Conservation (phyloP, 2,888 invertebrate genomes). For the Furcula furcula region DNA sequence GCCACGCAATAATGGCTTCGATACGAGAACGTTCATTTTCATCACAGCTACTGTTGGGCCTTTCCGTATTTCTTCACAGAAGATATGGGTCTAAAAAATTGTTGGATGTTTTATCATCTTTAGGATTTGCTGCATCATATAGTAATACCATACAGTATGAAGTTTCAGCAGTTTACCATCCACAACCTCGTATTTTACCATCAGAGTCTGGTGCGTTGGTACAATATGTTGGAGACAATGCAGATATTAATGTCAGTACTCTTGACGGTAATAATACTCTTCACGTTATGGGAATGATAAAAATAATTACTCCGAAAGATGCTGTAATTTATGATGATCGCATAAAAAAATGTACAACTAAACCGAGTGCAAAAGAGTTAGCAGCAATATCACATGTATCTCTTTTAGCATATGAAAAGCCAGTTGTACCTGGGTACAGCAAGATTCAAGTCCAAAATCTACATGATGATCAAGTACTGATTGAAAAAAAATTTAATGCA, state of each 20-base stretch:
- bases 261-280: slow-evolving; percentile 13
- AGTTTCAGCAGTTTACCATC: slow-evolving; percentile 40
- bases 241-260: slow-evolving; percentile 20
- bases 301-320: slow-evolving; percentile 10
- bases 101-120: slow-evolving; percentile 38
- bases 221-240: slow-evolving; percentile 36
- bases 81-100: slow-evolving; percentile 43
- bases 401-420: slow-evolving; percentile 26
- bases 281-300: slow-evolving; percentile 16
- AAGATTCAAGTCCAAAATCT: slow-evolving; percentile 30
- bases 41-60: slow-evolving; percentile 33
- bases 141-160: slow-evolving; percentile 33
- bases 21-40: slow-evolving; percentile 27
- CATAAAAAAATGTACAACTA: slow-evolving; percentile 37
- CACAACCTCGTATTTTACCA: slow-evolving; percentile 38
- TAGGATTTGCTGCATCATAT: slow-evolving; percentile 44
- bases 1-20: slow-evolving; percentile 41
- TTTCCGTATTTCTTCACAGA: slow-evolving; percentile 34
- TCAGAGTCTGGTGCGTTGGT: slow-evolving; percentile 37
- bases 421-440: slow-evolving; percentile 27
- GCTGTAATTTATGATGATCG: slow-evolving; percentile 21
- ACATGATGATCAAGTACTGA: slow-evolving; percentile 25
- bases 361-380: slow-evolving; percentile 21
- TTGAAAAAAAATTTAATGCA: slow-evolving; percentile 13
- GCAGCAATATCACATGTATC: slow-evolving; percentile 28